These are phyloP conservation scores for Cercopithecus diana DNA, from an alignment of 2,797 vertebrate species.

Conservation along the genomic window DNA sequence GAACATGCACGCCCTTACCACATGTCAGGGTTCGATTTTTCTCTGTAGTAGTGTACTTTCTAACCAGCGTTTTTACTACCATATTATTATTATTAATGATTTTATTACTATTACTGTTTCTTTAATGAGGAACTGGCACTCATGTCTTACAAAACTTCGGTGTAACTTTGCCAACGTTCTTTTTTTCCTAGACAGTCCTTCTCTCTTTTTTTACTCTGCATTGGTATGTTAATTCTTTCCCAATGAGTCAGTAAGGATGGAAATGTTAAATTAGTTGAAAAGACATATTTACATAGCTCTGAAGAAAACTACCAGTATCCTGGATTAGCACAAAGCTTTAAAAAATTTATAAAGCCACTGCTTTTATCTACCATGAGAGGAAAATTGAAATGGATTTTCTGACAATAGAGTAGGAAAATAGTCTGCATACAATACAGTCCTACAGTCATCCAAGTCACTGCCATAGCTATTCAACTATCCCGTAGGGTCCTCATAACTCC, in stretches of 20 bases:
- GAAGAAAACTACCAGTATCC: slow-evolving; percentile 2
- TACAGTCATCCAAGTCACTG: neutral
- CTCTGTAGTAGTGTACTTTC: neutral
- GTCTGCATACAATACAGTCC: neutral
- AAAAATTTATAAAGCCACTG: neutral
- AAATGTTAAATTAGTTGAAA: slow-evolving; percentile 34
- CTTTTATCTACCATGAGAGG: neutral
- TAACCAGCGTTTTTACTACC: neutral
- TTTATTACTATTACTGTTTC: neutral
- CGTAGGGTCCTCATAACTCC: neutral
- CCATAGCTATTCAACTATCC: neutral
- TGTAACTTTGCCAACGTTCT: neutral
- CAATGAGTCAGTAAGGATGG: neutral
- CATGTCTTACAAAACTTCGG: neutral
- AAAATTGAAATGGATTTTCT: neutral
- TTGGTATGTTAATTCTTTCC: neutral
- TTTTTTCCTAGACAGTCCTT: neutral
- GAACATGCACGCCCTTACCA: neutral
- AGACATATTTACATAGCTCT: neutral
- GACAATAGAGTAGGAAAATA: neutral
- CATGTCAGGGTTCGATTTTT: neutral
- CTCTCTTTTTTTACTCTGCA: neutral
- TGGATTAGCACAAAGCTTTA: neutral
- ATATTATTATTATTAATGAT: neutral
- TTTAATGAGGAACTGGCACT: neutral